Evolutionary conservation across 2,113 vertebrate genomes (phyloP), one percentile per base, ranked within the genome.

Genomic region (Telmatochromis brichardi): DNA sequence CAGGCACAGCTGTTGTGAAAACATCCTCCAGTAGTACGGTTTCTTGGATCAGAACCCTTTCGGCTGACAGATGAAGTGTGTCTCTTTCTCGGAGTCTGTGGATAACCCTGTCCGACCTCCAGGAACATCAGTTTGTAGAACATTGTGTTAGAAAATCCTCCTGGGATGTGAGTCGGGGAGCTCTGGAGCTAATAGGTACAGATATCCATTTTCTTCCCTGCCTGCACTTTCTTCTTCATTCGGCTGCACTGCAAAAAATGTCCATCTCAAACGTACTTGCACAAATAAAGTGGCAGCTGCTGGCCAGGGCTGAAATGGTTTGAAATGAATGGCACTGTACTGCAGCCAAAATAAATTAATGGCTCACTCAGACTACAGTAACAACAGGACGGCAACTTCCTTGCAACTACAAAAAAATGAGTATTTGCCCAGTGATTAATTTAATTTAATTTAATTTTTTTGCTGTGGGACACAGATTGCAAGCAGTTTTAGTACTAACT

Each of bases 171-270:
- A 84, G 92, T 71, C 82, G 13, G 92, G 45, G 92, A 96, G 79
- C 95, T 71, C 92, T 86, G 82, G 91, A 94, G 94, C 96, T 96
- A 96, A 94, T 80, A 95, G 92, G 92, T 95, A 89, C 96, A 96
- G 95, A 96, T 54, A 96, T 92, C 96, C 80, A 92, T 92, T 93
- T 96, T 93, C 92, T 94, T 96, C 91, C 94, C 95, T 90, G 87
- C 95, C 94, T 96, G 90, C 63, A 86, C 92, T 89, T 85, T 84
- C 89, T 88, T 90, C 86, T 86, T 92, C 87, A 35, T 92, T 83
- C 82, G 81, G 35, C 82, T 57, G 82, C 93, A 82, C 94, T 95
- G 92, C 92, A 95, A 94, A 87, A 95, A 94, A 86, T 93, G 90
- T 91, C 91, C 76, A 37, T 81, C 86, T 89, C 31, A 68, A 85